Percentiles rank a stretch among this genome's conserved stretches.
Evolutionary conservation across 2,113 vertebrate genomes (phyloP).

Genomic region (Tachysurus vachellii): DNA sequence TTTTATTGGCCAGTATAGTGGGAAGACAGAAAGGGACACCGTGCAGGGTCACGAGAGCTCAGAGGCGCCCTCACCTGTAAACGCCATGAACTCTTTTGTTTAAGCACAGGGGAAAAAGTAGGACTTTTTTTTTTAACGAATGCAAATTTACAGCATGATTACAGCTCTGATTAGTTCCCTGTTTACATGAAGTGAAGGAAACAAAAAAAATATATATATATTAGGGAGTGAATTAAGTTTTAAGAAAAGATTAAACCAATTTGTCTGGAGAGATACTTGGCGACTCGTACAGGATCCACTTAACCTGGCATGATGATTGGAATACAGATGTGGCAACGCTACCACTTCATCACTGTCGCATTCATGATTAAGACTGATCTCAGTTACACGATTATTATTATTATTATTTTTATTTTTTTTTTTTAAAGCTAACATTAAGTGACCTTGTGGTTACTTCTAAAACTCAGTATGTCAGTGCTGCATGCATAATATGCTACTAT

Average conservation of each 20-base stretch:
- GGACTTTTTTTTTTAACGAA: slow-evolving; percentile 13
- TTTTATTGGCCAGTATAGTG: slow-evolving; percentile 98
- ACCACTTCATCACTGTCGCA: slow-evolving; percentile 18
- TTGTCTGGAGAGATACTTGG: not conserved
- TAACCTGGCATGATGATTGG: slow-evolving; percentile 28
- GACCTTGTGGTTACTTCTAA: slow-evolving; percentile 53
- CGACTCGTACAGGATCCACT: slow-evolving; percentile 16
- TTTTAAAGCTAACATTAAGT: slow-evolving; percentile 37
- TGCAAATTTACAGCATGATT: slow-evolving; percentile 24
- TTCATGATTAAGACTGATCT: slow-evolving; percentile 10
- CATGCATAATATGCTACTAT: slow-evolving; percentile 73
- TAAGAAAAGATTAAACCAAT: not conserved
- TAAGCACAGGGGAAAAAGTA: slow-evolving; percentile 63
- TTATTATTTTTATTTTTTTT: not conserved
- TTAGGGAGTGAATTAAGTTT: not conserved
- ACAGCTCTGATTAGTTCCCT: not conserved
- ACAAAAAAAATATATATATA: not conserved
- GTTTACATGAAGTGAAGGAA: slow-evolving; percentile 8
- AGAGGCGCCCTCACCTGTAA: slow-evolving; percentile 92
- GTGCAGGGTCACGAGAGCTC: slow-evolving; percentile 93
- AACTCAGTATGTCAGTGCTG: slow-evolving; percentile 41
- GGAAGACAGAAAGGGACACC: slow-evolving; percentile 91
- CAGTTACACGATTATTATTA: not conserved
- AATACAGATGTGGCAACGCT: slow-evolving; percentile 8
- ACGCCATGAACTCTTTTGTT: slow-evolving; percentile 98